A percentile compares a stretch with the other conserved stretches of the same genome.
phyloP scores from a whole-genome alignment of 2,888 invertebrate genomes.

The Ochlodes sylvanus region DNA sequence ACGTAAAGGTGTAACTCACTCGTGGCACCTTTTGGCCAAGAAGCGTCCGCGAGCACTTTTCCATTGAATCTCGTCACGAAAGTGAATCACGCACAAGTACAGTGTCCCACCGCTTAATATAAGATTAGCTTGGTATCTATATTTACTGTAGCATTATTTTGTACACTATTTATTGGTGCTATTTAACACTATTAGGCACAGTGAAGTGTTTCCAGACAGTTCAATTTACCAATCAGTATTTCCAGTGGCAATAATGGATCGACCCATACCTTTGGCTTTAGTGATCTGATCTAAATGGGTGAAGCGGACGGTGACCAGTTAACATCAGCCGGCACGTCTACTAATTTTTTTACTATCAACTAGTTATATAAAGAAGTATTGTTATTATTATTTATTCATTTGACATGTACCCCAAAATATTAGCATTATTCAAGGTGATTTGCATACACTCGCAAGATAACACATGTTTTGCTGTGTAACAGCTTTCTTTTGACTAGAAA shows the following conservation, averaged over 20 bases:
- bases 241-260: no score
- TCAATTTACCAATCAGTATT: background rate
- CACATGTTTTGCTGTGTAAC: no score
- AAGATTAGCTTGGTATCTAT: conserved; percentile 49
- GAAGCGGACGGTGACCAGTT: no score
- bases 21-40: conserved; percentile 77
- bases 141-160: conserved; percentile 36
- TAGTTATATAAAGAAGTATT: no score
- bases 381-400: background rate
- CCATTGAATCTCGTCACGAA: conserved; percentile 54
- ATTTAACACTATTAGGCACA: conserved; percentile 10
- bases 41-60: conserved; percentile 76
- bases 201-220: background rate
- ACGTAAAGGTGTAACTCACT: conserved; percentile 71
- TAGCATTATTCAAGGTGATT: no score
- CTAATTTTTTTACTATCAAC: no score
- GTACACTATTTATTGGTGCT: conserved; percentile 30
- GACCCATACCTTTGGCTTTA: no score
- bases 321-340: no score
- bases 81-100: conserved; percentile 43
- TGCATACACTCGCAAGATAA: no score
- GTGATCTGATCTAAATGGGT: no score
- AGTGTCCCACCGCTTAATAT: conserved; percentile 73
- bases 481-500: no score
- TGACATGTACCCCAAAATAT: no score